Percentiles rank a stretch among this genome's conserved stretches.
Conservation (phyloP, 2,888 invertebrate genomes). For the Rapana venosa region DNA sequence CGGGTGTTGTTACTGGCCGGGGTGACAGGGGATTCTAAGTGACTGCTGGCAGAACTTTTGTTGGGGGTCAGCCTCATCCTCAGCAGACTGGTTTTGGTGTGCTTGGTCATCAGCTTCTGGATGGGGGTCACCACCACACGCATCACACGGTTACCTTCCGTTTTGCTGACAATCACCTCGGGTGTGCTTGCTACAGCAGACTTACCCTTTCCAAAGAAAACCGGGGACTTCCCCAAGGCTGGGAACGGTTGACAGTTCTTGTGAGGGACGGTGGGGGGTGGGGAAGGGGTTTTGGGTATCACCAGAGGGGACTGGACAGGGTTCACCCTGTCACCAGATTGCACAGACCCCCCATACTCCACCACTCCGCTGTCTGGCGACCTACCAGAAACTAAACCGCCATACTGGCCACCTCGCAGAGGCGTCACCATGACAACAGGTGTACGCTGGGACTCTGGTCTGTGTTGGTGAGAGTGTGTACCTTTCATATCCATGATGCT, state of each 20-base stretch:
- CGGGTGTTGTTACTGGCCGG: neutral
- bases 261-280: neutral
- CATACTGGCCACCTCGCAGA: neutral
- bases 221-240: neutral
- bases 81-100: slow-evolving; percentile 69
- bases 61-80: slow-evolving; percentile 62
- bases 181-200: slow-evolving; percentile 25
- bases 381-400: neutral
- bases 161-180: slow-evolving; percentile 43
- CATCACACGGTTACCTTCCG: slow-evolving; percentile 54
- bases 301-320: neutral
- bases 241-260: neutral
- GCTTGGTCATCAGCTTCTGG: slow-evolving; percentile 57
- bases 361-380: slow-evolving; percentile 16
- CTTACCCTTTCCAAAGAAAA: neutral
- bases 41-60: neutral
- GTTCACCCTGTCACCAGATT: neutral
- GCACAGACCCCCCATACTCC: neutral
- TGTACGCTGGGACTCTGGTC: neutral
- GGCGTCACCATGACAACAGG: slow-evolving; percentile 21
- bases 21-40: neutral
- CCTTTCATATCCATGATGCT: slow-evolving; percentile 41
- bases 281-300: slow-evolving; percentile 31
- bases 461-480: slow-evolving; percentile 1
- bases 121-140: slow-evolving; percentile 63